These are phyloP conservation scores for Rambutsinella grinnellia DNA, from an alignment of 2,888 invertebrate species.

Conservation along the genomic window DNA sequence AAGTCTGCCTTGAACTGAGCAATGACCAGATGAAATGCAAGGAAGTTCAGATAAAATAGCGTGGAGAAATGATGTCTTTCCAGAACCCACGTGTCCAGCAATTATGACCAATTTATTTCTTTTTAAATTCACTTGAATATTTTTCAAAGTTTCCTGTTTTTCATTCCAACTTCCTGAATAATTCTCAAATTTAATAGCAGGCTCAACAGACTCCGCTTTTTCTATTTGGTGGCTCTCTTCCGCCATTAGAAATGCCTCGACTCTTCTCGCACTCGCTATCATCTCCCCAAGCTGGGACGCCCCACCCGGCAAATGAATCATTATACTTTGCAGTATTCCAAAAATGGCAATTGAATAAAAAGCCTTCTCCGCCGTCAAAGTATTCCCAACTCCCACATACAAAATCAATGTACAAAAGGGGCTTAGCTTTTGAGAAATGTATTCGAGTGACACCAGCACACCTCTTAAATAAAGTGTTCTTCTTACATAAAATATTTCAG, in stretches of 20 bases:
- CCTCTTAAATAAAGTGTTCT: slow-evolving; percentile 31
- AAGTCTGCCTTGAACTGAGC: slow-evolving; percentile 20
- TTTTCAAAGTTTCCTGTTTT: not conserved
- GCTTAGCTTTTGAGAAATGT: slow-evolving; percentile 45
- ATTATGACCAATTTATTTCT: slow-evolving; percentile 34
- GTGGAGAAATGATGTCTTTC: slow-evolving; percentile 71
- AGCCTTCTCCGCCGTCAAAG: slow-evolving; percentile 33
- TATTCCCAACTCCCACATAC: slow-evolving; percentile 56
- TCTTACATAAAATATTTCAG: slow-evolving; percentile 30
- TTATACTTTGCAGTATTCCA: slow-evolving; percentile 13
- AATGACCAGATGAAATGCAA: slow-evolving; percentile 74
- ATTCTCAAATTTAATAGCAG: slow-evolving; percentile 19
- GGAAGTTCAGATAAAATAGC: slow-evolving; percentile 81
- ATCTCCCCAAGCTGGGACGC: slow-evolving; percentile 26
- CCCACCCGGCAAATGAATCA: slow-evolving; percentile 28
- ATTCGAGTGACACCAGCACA: slow-evolving; percentile 17
- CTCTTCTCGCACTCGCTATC: slow-evolving; percentile 15
- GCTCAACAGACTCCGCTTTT: too few relatives aligned
- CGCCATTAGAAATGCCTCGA: slow-evolving; percentile 29
- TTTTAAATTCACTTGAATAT: slow-evolving; percentile 9
- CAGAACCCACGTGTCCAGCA: slow-evolving; percentile 38
- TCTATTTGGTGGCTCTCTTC: not conserved
- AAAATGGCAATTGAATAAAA: slow-evolving; percentile 37
- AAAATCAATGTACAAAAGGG: slow-evolving; percentile 58
- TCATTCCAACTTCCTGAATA: slow-evolving; percentile 34